Percentiles rank a stretch among this genome's conserved stretches.
Evolutionary conservation across 2,113 vertebrate species (phyloP).

Genomic region (Megalops atlanticus): DNA sequence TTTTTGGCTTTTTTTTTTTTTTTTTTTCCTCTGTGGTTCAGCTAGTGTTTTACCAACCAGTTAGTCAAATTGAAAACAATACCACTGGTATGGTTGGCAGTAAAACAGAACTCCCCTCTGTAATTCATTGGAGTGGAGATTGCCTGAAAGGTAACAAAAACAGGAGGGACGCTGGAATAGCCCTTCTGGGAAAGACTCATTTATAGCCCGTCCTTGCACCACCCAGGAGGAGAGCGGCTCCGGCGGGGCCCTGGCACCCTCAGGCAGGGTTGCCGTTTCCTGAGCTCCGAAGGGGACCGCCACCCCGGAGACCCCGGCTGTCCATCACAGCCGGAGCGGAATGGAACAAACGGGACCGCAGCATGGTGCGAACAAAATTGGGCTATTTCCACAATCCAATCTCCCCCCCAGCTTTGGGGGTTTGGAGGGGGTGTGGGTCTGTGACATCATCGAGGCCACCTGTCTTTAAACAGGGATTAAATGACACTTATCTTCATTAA

Average conservation of each 20-base stretch:
- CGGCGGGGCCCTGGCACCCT: conserved; percentile 51
- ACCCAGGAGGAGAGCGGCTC: conserved; percentile 45
- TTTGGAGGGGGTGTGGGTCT: conserved; percentile 33
- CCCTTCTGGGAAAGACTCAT: conserved; percentile 37
- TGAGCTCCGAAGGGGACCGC: conserved; percentile 47
- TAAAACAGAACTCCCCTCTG: not conserved
- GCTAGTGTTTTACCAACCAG: not conserved
- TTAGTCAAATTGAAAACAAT: conserved; percentile 7
- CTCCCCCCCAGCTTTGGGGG: conserved; percentile 38
- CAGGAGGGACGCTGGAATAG: not conserved
- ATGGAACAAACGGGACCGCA: conserved; percentile 55
- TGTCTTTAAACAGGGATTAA: conserved; percentile 57
- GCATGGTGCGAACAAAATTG: conserved; percentile 45
- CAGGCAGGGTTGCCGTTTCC: conserved; percentile 62
- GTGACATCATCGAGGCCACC: conserved; percentile 65
- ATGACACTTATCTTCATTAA: conserved; percentile 48
- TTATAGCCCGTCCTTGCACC: conserved; percentile 42
- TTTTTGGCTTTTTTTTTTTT: not conserved
- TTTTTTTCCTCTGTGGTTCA: not conserved
- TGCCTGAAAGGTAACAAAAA: conserved; percentile 14
- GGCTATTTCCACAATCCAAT: conserved; percentile 55
- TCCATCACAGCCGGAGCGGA: conserved; percentile 56
- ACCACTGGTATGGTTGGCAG: not conserved
- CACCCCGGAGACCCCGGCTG: conserved; percentile 46
- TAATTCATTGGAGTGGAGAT: conserved; percentile 6